Evolutionary conservation across 2,113 vertebrate species (phyloP).

Genomic region (Serilophus lunatus): DNA sequence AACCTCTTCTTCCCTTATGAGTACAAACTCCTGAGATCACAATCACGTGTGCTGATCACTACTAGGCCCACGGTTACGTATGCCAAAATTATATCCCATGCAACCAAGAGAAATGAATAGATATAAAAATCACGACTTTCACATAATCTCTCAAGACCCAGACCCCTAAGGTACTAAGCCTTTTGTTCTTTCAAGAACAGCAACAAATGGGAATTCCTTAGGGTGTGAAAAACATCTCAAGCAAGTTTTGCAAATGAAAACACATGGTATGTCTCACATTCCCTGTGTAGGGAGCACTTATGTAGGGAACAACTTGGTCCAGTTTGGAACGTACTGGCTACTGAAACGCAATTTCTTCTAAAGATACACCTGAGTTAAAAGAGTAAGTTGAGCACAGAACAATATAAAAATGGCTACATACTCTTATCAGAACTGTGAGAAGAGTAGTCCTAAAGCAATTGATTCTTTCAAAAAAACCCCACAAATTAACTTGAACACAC

Average conservation of each 20-base stretch:
- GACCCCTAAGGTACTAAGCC: neutral
- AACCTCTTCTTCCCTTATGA: neutral
- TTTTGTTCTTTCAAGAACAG: neutral
- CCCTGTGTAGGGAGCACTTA: neutral
- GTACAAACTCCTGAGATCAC: neutral
- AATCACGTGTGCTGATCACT: neutral
- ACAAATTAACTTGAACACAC: constrained; percentile 8
- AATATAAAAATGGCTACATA: neutral
- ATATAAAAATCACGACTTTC: neutral
- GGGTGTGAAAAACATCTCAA: neutral
- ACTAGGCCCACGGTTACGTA: neutral
- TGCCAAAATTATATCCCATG: neutral
- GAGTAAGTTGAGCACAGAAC: neutral
- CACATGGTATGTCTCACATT: neutral
- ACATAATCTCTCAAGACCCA: neutral
- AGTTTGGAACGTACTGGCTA: neutral
- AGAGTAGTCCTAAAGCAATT: constrained; percentile 20
- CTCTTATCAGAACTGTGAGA: neutral
- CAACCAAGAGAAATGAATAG: neutral
- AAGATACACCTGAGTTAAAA: neutral
- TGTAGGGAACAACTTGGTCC: neutral
- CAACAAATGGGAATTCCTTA: neutral
- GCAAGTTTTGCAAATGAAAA: constrained; percentile 10
- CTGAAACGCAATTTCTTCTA: neutral
- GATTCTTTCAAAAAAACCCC: neutral